Percentiles rank a stretch among this genome's conserved stretches.
Conservation (phyloP, 92 coral and sea anemone species). For the Phenganax marumi region DNA sequence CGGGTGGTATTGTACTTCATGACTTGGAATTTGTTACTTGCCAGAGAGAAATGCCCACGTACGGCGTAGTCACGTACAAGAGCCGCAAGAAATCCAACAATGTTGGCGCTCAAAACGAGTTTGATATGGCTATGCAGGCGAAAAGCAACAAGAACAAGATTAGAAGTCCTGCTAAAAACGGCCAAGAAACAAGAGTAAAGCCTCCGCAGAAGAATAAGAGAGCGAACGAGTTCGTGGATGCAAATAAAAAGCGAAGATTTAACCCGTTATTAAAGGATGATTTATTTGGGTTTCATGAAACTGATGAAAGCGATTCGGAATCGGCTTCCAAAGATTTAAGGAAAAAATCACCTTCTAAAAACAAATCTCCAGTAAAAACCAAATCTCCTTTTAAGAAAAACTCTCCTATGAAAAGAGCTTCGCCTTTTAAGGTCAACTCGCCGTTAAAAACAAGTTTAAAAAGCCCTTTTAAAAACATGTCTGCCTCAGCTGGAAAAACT, state of each 20-base stretch:
- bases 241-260: constrained; percentile 27
- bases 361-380: neutral
- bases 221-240: neutral
- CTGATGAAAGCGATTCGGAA: constrained; percentile 12
- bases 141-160: neutral
- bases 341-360: neutral
- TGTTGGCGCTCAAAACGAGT: constrained; percentile 11
- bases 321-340: neutral
- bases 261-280: constrained; percentile 30
- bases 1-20: neutral
- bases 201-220: neutral
- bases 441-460: neutral
- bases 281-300: constrained; percentile 31
- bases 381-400: neutral
- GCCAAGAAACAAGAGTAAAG: neutral
- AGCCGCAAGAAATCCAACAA: constrained; percentile 18
- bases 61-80: constrained; percentile 28
- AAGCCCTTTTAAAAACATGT: neutral
- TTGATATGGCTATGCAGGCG: constrained; percentile 13
- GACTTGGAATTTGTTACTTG: neutral
- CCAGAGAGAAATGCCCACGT: constrained; percentile 8
- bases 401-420: neutral
- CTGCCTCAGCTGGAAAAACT: neutral
- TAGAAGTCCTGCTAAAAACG: neutral
- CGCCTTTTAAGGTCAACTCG: neutral